Base-by-base conservation (phyloP, 2,797 vertebrate genomes). In the Hydrophis major region DNA sequence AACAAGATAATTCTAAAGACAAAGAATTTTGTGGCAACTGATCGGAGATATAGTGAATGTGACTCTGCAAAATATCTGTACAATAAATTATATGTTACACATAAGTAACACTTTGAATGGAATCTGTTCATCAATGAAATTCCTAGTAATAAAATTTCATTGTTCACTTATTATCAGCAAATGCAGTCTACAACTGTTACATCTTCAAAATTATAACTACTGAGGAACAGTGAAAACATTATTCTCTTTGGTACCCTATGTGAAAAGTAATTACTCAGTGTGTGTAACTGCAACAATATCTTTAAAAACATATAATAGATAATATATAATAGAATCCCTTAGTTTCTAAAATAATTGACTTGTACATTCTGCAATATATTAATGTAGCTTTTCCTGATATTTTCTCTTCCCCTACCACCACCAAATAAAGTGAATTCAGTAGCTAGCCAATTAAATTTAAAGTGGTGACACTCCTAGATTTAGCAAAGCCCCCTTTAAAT, bases 231-330 rank as follows among this genome's bases (percentile, higher is more conserved):
- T 61, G 93, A 89, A 78, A 94, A 87, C 0, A 0, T 90, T 56
- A 32, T 90, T 13, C 27, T 94, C 87, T 89, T 55, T 42, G 18
- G 92, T 95, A 94, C 89, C 87, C 93, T 94, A n/a, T 90, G 90
- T 78, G n/a, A 53, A 88, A 94, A 94, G 93, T 16, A 96, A 95
- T 92, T 95, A 95, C 96, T 92, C 94, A 60, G 93, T 60, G 0
- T 95, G 63, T 95, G 60, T 94, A 95, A 97, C 91, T 94, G 93
- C 89, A 89, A 94, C 93, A 94, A 94, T 95, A 95, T 93, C 74
- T 50, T 37, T 53, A 61, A 91, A 96, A 92, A 94, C 1, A 12
- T 61, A 28, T 28, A 61, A 61, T 61, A 61, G 25, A 61, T 61
- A 61, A 61, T 61, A 11, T 27, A 61, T 61, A 61, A 61, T 28